A percentile compares a stretch with the other conserved stretches of the same genome.
These are phyloP conservation scores for Neolamprologus hecqui DNA, from an alignment of 2,113 vertebrate species.

Conservation along the genomic window DNA sequence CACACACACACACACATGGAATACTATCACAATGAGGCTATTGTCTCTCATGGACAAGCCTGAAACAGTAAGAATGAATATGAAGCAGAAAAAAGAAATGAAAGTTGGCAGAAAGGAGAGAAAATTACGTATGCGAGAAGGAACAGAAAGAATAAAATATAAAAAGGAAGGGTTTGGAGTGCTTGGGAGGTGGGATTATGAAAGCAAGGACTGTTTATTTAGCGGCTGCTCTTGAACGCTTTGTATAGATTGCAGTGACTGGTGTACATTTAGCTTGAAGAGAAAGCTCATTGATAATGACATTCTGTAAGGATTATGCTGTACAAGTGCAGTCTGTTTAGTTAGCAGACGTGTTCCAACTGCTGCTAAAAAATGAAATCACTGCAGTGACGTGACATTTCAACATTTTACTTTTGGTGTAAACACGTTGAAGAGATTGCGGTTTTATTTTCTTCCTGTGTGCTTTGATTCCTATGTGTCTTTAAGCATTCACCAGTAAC, in stretches of 20 bases:
- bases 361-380: background rate
- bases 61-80: background rate
- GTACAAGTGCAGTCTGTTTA: conserved; percentile 11
- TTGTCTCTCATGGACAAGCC: conserved; percentile 33
- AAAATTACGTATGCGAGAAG: background rate
- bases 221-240: background rate
- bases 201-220: background rate
- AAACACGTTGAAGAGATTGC: background rate
- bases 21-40: conserved; percentile 33
- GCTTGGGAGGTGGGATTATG: background rate
- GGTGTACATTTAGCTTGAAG: background rate
- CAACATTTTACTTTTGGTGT: background rate
- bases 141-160: background rate
- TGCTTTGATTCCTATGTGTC: background rate
- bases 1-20: background rate
- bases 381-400: background rate
- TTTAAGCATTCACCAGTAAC: background rate
- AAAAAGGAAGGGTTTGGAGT: background rate
- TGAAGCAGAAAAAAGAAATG: background rate
- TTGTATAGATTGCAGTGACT: background rate
- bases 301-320: conserved; percentile 4
- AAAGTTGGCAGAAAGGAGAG: background rate
- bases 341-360: conserved; percentile 12
- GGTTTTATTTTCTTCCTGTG: background rate
- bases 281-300: background rate